Percentiles rank a stretch among this genome's conserved stretches.
Conservation (phyloP, 1,140 invertebrate species). For the Megathymus violae region DNA sequence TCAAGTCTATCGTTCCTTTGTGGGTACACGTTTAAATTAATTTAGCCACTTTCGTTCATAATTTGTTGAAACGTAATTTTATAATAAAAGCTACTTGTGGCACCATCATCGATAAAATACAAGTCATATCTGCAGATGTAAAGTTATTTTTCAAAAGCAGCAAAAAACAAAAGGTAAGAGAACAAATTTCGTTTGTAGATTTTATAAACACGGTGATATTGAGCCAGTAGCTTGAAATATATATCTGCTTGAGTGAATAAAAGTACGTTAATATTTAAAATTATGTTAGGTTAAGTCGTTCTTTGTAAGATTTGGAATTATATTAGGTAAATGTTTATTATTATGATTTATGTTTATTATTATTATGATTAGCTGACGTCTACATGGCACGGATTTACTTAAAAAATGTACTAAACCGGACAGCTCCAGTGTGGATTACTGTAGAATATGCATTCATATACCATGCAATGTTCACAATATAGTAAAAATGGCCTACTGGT, state of each 20-base stretch:
- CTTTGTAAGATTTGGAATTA: not conserved
- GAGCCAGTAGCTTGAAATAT: not conserved
- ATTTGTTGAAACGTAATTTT: not conserved
- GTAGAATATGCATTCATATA: too few species aligned
- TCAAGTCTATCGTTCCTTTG: slow-evolving; percentile 2
- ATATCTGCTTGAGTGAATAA: not conserved
- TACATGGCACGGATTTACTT: too few species aligned
- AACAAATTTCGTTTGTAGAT: slow-evolving; percentile 15
- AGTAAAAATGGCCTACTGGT: too few species aligned
- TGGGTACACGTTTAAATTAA: slow-evolving; percentile 1
- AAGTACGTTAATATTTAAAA: slow-evolving; percentile 2
- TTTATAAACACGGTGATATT: not conserved
- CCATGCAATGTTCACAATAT: too few species aligned
- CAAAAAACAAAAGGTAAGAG: slow-evolving; percentile 17
- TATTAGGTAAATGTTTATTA: not conserved
- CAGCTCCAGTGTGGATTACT: too few species aligned
- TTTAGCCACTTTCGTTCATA: slow-evolving; percentile 13
- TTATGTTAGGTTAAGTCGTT: not conserved
- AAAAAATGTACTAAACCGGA: too few species aligned
- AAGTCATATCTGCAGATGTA: slow-evolving; percentile 4
- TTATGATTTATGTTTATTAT: too few species aligned
- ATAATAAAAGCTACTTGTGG: not conserved
- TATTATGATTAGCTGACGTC: too few species aligned
- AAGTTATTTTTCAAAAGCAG: not conserved
- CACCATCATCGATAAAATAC: not conserved